Evolutionary conservation across 1,140 invertebrate species (phyloP).

Genomic region (Drosophila jambulina): DNA sequence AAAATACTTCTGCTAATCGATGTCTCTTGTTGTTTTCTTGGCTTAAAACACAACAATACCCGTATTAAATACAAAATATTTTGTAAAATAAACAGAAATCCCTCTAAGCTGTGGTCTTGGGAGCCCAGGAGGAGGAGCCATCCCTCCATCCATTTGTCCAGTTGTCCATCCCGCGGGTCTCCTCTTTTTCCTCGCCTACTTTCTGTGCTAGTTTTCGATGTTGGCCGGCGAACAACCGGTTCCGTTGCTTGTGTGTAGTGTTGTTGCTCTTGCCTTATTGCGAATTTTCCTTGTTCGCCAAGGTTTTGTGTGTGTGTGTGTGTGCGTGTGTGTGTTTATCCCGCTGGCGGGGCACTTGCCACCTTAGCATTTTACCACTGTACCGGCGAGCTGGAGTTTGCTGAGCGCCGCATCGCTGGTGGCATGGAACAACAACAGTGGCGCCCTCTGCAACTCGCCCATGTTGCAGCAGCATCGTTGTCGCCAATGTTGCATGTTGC

Average conservation of each 20-base stretch:
- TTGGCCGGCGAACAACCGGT: conserved; percentile 56
- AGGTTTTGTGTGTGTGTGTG: conserved; percentile 8
- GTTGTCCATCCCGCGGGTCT: conserved; percentile 15
- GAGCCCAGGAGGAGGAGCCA: conserved; percentile 40
- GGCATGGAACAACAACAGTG: conserved; percentile 84
- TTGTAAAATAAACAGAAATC: not conserved
- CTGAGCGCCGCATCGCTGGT: conserved; percentile 81
- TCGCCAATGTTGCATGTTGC: conserved; percentile 77
- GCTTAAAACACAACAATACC: no score
- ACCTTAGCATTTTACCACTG: conserved; percentile 45
- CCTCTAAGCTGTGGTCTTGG: conserved; percentile 2
- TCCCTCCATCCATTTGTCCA: conserved; percentile 1
- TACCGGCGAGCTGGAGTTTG: conserved; percentile 42
- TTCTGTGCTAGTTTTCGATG: conserved; percentile 78
- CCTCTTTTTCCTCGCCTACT: conserved; percentile 71
- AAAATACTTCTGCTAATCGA: not conserved
- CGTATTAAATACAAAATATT: not conserved
- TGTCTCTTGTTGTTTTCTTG: not conserved
- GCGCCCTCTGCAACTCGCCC: conserved; percentile 75
- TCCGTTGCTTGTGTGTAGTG: conserved; percentile 47
- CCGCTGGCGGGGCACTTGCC: conserved; percentile 55
- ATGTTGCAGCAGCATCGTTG: conserved; percentile 74
- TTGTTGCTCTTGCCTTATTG: conserved; percentile 37
- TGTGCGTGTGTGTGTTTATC: conserved; percentile 42
- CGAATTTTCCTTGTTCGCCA: conserved; percentile 66